Conservation (phyloP, 1,140 invertebrate species). For the Oscheius sp. region DNA sequence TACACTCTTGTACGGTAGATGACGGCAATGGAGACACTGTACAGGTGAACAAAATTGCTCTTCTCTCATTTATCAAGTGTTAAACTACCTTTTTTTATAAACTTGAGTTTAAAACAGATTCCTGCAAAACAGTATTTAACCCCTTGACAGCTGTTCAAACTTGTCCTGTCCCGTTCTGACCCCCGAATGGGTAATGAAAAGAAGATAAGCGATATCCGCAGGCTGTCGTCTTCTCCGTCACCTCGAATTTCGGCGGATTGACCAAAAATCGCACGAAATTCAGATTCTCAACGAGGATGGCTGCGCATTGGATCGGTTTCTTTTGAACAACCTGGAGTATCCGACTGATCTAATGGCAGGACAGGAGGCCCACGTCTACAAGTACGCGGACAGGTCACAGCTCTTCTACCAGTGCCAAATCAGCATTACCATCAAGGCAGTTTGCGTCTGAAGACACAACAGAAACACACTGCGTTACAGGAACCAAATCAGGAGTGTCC, state of each 20-base stretch:
- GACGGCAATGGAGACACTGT: constrained; percentile 31
- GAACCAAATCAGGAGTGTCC: constrained; percentile 56
- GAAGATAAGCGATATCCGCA: not conserved
- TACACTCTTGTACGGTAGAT: constrained; percentile 34
- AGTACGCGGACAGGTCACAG: constrained; percentile 41
- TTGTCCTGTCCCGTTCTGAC: too few relatives aligned
- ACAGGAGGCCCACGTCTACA: constrained; percentile 43
- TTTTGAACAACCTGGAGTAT: constrained; percentile 44
- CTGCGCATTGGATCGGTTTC: constrained; percentile 35
- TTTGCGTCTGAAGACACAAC: not conserved
- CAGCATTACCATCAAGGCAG: constrained; percentile 43
- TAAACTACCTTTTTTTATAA: too few relatives aligned
- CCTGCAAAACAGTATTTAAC: too few relatives aligned
- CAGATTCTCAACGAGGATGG: constrained; percentile 28
- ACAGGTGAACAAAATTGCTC: too few relatives aligned
- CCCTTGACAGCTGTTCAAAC: too few relatives aligned
- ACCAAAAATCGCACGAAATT: not conserved
- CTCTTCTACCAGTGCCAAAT: constrained; percentile 44
- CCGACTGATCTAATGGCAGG: constrained; percentile 42
- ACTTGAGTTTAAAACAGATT: too few relatives aligned
- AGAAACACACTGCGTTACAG: not conserved
- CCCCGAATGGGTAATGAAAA: not conserved
- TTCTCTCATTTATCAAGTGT: too few relatives aligned
- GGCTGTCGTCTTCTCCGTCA: not conserved
- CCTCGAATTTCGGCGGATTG: not conserved